Conservation (phyloP, 1,140 invertebrate species). For the Heliconius melpomene region DNA sequence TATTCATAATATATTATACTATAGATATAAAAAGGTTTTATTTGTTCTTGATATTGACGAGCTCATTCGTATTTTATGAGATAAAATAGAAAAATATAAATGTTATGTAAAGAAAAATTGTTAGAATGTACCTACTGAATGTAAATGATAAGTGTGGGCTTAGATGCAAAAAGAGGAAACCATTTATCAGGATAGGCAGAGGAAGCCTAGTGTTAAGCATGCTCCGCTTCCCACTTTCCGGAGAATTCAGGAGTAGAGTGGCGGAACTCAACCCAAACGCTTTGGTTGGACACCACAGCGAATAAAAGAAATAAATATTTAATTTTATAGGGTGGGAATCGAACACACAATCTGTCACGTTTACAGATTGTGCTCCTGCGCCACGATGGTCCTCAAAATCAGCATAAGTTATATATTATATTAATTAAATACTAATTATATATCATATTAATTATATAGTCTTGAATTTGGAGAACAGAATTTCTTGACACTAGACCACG, state of each 20-base stretch:
- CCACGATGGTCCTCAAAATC: neutral
- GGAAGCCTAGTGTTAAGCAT: neutral
- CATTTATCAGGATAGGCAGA: neutral
- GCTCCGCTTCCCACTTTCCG: neutral
- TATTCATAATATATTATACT: conserved; percentile 13
- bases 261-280: neutral
- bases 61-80: neutral
- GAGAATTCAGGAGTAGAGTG: neutral
- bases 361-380: neutral
- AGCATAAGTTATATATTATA: too few species aligned
- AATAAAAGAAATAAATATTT: neutral
- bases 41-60: conserved; percentile 14
- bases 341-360: neutral
- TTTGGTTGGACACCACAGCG: neutral
- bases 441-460: too few species aligned
- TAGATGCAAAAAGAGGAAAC: too few species aligned
- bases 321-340: neutral
- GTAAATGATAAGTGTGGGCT: too few species aligned
- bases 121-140: too few species aligned
- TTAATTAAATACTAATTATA: too few species aligned
- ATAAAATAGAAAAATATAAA: conserved; percentile 7
- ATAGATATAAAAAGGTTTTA: conserved; percentile 13
- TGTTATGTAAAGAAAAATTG: neutral
- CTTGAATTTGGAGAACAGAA: too few species aligned
- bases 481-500: too few species aligned